A percentile compares a stretch with the other conserved stretches of the same genome.
Evolutionary conservation across 2,888 invertebrate genomes (phyloP).

Genomic region (Ommatoiulus sabulosus): DNA sequence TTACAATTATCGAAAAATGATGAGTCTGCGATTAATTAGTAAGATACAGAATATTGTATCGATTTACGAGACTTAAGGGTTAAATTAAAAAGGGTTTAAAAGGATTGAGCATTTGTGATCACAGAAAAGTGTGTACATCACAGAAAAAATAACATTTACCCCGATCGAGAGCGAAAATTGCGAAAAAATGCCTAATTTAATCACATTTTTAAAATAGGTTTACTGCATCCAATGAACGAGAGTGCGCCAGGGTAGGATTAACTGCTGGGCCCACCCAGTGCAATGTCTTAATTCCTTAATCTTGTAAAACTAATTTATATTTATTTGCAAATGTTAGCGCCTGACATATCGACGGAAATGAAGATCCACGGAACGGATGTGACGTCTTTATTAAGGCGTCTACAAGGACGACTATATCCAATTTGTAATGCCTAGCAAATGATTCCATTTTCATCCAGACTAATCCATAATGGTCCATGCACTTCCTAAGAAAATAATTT

Average conservation of each 20-base stretch:
- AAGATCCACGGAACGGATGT: neutral
- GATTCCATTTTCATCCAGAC: neutral
- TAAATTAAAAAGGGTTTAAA: no score
- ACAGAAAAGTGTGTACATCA: neutral
- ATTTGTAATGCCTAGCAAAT: neutral
- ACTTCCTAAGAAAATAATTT: no score
- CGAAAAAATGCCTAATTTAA: neutral
- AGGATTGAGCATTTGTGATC: no score
- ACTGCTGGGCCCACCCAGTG: neutral
- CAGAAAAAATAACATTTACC: neutral
- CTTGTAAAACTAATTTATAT: conserved; percentile 10
- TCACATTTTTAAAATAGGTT: neutral
- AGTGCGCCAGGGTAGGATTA: no score
- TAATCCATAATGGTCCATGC: neutral
- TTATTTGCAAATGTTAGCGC: neutral
- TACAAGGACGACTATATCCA: neutral
- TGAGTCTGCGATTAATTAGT: neutral
- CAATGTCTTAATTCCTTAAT: neutral
- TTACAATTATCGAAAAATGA: neutral
- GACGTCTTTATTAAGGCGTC: conserved; percentile 3
- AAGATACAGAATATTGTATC: no score
- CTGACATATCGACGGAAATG: conserved; percentile 19
- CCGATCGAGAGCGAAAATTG: neutral
- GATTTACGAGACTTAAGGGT: no score
- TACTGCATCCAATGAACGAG: neutral